Conservation (phyloP, 2,113 vertebrate species). For the Aleadryas rufinucha region DNA sequence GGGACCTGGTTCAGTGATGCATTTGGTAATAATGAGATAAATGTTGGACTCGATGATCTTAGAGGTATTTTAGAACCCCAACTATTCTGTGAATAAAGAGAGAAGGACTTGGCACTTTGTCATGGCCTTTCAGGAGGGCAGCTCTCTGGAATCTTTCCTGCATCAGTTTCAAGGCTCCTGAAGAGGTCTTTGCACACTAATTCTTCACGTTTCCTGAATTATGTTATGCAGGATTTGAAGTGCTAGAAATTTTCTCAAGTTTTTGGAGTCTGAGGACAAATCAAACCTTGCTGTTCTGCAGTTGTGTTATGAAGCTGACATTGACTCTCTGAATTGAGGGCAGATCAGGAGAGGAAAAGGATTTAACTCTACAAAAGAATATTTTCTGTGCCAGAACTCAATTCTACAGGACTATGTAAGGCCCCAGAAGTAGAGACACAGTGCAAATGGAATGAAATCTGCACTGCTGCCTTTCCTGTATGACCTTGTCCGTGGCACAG, state of each 20-base stretch:
- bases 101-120: neutral
- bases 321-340: neutral
- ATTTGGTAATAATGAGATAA: neutral
- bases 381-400: neutral
- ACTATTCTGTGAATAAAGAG: neutral
- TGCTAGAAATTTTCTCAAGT: neutral
- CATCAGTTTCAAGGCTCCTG: neutral
- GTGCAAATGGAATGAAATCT: neutral
- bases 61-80: neutral
- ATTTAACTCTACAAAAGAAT: neutral
- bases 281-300: neutral
- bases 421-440: neutral
- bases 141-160: neutral
- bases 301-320: neutral
- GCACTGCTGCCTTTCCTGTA: neutral
- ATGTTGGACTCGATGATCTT: neutral
- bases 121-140: neutral
- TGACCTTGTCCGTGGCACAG: neutral
- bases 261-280: neutral
- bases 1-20: neutral
- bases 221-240: neutral
- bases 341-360: neutral
- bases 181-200: neutral
- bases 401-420: neutral
- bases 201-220: neutral